Evolutionary conservation across 2,113 vertebrate species (phyloP), one percentile per base, ranked within the genome.

Genomic region (Origma solitaria): DNA sequence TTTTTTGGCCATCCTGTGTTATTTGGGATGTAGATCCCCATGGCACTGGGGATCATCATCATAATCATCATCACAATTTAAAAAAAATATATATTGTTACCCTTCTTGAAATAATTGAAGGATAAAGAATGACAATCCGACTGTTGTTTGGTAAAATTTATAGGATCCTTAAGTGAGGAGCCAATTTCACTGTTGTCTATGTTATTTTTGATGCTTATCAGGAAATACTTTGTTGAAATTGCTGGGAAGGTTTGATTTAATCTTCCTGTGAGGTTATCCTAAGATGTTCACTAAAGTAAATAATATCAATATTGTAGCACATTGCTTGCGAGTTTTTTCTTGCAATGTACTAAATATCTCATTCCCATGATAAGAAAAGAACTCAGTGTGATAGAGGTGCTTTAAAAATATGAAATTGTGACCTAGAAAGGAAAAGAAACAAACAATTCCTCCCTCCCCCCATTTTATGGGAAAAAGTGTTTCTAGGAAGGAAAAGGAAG

Each of bases 381-480:
- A 53, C 56, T 91, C 50, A 60, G 1, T 38, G 8, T 33, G 40
- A 24, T 76, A 33, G 5, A 3, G 16, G 4, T n/a, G 8, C 51
- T 73, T 31, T 37, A 84, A 68, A 13, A 56, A 53, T 37, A 49
- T 27, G 5, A 76, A 90, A 20, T 47, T 18, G 65, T 53, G 11
- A 65, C 14, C 27, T 51, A 69, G 66, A 87, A 87, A 89, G 22
- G 33, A 31, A 81, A 57, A 80, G 11, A 73, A 87, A 69, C 10
- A 77, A 66, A 17, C 31, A 58, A 71, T 56, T 62, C 5, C 9
- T 28, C 25, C 9, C 4, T 71, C 10, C 2, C 3, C 5, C 2
- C 4, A 30, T 33, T 47, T 89, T 87, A 33, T 8, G 1, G 8
- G 1, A 0, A 14, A 21, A 78, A 24, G 12, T 24, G 1, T 44